Evolutionary conservation across 1,140 invertebrate species (phyloP).

Genomic region (Hypsibius dujardini): DNA sequence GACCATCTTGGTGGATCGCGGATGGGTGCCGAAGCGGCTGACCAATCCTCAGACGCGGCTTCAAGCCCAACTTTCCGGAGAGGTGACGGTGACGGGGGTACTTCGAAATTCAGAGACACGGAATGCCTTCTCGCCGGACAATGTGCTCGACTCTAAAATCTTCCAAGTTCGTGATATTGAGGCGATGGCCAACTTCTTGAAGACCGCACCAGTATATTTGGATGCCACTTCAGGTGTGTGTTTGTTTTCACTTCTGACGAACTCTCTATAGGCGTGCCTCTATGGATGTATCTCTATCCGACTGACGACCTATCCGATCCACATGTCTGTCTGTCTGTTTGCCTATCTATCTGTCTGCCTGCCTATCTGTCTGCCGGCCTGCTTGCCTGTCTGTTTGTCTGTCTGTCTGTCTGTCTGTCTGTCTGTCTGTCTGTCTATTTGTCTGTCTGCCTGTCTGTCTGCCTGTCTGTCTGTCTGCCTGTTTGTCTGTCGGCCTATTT

Average conservation of each 20-base stretch:
- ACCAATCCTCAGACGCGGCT: conserved; percentile 41
- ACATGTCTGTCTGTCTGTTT: no score
- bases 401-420: neutral
- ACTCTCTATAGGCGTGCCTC: no score
- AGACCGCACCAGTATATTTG: neutral
- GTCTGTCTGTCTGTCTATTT: neutral
- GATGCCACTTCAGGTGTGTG: neutral
- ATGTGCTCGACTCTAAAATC: neutral
- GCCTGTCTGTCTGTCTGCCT: no score
- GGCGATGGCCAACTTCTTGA: neutral
- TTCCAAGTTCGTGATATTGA: neutral
- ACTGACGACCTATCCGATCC: neutral
- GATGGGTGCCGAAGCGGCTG: conserved; percentile 57
- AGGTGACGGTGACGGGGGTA: conserved; percentile 14
- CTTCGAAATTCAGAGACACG: neutral
- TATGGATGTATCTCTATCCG: no score
- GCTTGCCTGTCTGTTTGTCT: no score
- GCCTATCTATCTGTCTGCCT: no score
- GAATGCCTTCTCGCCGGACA: neutral
- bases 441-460: no score
- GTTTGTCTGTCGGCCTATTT: no score
- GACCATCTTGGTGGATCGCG: conserved; percentile 70
- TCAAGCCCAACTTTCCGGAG: conserved; percentile 33
- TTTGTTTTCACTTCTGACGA: no score
- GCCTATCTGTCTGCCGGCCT: no score